Conservation (phyloP, 2,888 invertebrate species). For the Tenthredo mesomela region DNA sequence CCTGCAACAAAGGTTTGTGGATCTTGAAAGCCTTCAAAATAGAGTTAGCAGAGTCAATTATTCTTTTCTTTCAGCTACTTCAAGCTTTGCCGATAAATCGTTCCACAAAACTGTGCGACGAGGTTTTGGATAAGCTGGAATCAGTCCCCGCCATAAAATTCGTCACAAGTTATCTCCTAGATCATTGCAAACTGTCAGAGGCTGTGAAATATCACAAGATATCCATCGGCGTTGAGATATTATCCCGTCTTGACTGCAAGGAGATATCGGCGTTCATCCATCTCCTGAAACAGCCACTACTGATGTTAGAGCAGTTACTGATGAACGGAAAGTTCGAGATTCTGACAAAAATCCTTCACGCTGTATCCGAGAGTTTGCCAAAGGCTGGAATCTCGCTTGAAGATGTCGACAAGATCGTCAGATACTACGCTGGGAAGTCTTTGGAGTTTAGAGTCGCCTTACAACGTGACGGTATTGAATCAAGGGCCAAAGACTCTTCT, state of each 20-base stretch:
- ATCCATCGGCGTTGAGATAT: conserved; percentile 85
- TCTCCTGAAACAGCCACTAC: conserved; percentile 85
- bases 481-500: conserved; percentile 69
- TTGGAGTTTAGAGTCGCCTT: conserved; percentile 84
- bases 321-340: conserved; percentile 91
- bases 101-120: conserved; percentile 83
- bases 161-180: conserved; percentile 82
- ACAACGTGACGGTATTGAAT: conserved; percentile 73
- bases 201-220: conserved; percentile 82
- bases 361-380: conserved; percentile 78
- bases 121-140: conserved; percentile 82
- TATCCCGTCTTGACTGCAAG: conserved; percentile 81
- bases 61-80: conserved; percentile 80
- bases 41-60: conserved; percentile 74
- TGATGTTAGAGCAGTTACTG: conserved; percentile 91
- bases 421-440: conserved; percentile 89
- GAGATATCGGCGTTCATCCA: conserved; percentile 83
- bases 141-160: conserved; percentile 84
- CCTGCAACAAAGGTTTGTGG: conserved; percentile 69
- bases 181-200: conserved; percentile 77
- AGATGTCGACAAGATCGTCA: conserved; percentile 84
- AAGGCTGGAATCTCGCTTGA: conserved; percentile 80
- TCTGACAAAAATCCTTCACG: conserved; percentile 82
- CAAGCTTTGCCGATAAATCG: conserved; percentile 81
- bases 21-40: neutral